phyloP scores from a whole-genome alignment of 1,140 invertebrate species.

The Macrostomum lignano region DNA sequence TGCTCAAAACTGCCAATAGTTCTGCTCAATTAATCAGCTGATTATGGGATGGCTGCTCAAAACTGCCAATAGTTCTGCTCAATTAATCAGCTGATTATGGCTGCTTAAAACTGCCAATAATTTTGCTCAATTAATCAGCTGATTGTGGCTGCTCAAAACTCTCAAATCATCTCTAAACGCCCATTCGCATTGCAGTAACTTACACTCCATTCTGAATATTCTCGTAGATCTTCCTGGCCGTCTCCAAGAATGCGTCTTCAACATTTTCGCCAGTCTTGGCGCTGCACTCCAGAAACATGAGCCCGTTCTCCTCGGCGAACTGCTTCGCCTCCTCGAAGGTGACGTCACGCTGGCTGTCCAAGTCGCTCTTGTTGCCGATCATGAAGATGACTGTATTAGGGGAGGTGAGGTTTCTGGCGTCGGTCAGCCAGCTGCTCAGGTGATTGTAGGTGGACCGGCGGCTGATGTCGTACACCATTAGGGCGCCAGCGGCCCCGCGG shows the following conservation, averaged over 20 bases:
- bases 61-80: too few species aligned
- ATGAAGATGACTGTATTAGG: slow-evolving; percentile 39
- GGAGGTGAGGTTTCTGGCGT: slow-evolving; percentile 24
- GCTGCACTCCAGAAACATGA: neutral
- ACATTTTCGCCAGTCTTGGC: slow-evolving; percentile 4
- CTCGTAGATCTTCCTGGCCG: slow-evolving; percentile 87
- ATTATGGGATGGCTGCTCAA: too few species aligned
- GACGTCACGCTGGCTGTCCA: slow-evolving; percentile 86
- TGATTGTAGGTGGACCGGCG: slow-evolving; percentile 12
- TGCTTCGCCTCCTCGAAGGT: slow-evolving; percentile 98
- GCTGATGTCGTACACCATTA: slow-evolving; percentile 5
- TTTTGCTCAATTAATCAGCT: too few species aligned
- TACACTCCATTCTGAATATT: slow-evolving; percentile 94
- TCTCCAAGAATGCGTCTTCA: slow-evolving; percentile 63
- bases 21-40: too few species aligned
- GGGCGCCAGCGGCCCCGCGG: slow-evolving; percentile 34
- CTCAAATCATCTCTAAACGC: too few species aligned
- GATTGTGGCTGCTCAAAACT: too few species aligned
- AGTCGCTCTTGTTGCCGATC: slow-evolving; percentile 90
- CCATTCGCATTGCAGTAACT: too few species aligned
- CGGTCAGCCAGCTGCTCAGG: slow-evolving; percentile 26
- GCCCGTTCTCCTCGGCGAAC: slow-evolving; percentile 68
- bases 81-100: too few species aligned
- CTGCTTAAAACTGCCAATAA: too few species aligned
- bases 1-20: too few species aligned